Conservation (phyloP, 2,797 vertebrate genomes). For the Epinephelus malabaricus region DNA sequence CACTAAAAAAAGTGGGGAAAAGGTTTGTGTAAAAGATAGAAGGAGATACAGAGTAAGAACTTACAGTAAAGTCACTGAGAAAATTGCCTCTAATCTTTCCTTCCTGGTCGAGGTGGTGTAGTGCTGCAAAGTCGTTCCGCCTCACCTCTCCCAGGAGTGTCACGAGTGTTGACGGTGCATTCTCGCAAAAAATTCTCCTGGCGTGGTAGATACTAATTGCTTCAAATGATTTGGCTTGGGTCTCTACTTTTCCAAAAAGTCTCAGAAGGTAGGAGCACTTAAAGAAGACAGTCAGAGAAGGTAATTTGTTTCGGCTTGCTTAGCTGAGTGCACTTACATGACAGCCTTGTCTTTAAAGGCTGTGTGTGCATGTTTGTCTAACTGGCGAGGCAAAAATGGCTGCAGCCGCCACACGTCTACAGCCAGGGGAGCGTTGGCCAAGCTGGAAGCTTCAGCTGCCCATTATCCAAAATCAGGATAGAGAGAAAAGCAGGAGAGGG, state of each 20-base stretch:
- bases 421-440: not conserved
- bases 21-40: conserved; percentile 17
- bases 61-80: conserved; percentile 31
- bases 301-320: conserved; percentile 3
- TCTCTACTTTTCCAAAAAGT: conserved; percentile 9
- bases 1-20: conserved; percentile 27
- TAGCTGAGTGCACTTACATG: not conserved
- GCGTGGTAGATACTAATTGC: conserved; percentile 44
- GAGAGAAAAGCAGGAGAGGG: not conserved
- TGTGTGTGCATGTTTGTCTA: conserved; percentile 18
- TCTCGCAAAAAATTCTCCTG: conserved; percentile 24
- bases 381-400: conserved; percentile 16
- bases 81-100: conserved; percentile 41
- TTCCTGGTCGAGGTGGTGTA: conserved; percentile 22
- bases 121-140: conserved; percentile 29
- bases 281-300: not conserved
- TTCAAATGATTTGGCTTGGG: conserved; percentile 44
- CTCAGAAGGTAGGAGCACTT: conserved; percentile 8
- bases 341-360: conserved; percentile 22
- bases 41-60: conserved; percentile 21
- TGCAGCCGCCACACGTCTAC: conserved; percentile 1
- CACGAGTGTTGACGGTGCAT: conserved; percentile 25
- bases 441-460: conserved; percentile 28
- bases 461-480: conserved; percentile 15
- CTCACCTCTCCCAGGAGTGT: conserved; percentile 36